These are phyloP conservation scores for Megaceryle maxima DNA, from an alignment of 2,113 vertebrate genomes.

Conservation along the genomic window DNA sequence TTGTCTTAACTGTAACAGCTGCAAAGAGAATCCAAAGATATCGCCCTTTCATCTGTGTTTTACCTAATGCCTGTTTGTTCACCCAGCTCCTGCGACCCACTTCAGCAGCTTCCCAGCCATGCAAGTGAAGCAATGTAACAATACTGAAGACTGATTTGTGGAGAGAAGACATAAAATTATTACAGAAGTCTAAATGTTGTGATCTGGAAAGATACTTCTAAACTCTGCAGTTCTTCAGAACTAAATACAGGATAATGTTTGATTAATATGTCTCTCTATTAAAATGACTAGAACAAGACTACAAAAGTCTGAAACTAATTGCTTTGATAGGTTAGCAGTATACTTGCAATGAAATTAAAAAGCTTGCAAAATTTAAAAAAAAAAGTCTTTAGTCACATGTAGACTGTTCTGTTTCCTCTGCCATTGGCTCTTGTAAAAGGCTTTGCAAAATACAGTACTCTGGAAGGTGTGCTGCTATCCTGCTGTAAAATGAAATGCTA, in stretches of 20 bases:
- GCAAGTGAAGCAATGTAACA: background rate
- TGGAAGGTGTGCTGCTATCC: background rate
- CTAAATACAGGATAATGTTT: background rate
- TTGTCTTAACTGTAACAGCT: conserved; percentile 5
- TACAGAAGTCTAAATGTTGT: background rate
- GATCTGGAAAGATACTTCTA: background rate
- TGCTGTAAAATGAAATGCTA: background rate
- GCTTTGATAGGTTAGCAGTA: background rate
- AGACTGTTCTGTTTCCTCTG: background rate
- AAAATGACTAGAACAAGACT: background rate
- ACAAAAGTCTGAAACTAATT: background rate
- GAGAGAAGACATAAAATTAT: background rate
- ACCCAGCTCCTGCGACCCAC: background rate
- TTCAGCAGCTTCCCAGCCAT: background rate
- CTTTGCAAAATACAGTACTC: background rate
- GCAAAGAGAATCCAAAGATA: background rate
- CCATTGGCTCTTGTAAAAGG: background rate
- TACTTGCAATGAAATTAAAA: background rate
- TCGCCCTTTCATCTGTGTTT: background rate
- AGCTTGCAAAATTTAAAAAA: background rate
- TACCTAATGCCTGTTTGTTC: background rate
- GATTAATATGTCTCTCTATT: background rate
- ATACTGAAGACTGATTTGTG: background rate
- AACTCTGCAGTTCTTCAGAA: background rate
- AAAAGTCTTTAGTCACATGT: background rate